These are phyloP conservation scores for Gobiocypris rarus DNA, from an alignment of 2,113 vertebrate genomes.

Conservation along the genomic window DNA sequence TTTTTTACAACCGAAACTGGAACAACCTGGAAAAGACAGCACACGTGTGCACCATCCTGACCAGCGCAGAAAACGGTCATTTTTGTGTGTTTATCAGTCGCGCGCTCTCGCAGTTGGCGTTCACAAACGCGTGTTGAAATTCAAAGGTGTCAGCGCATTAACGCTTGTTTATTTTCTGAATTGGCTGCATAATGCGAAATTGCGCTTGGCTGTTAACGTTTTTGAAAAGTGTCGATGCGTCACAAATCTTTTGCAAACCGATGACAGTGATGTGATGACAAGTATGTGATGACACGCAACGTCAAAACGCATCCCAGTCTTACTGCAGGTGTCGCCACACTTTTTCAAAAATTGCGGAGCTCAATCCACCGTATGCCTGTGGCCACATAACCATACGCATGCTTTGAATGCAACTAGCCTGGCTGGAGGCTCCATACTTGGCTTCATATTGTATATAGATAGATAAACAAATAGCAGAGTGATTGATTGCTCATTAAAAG, in stretches of 20 bases:
- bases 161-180: neutral
- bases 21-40: constrained; percentile 63
- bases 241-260: constrained; percentile 59
- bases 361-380: neutral
- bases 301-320: constrained; percentile 60
- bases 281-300: constrained; percentile 70
- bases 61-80: neutral
- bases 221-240: constrained; percentile 1
- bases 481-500: constrained; percentile 57
- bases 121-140: neutral
- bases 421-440: constrained; percentile 37
- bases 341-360: constrained; percentile 18
- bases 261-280: constrained; percentile 53
- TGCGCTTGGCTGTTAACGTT: neutral
- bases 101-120: neutral
- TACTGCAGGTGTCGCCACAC: constrained; percentile 64
- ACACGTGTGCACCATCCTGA: constrained; percentile 53
- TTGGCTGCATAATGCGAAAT: neutral
- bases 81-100: neutral
- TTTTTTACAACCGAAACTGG: constrained; percentile 47
- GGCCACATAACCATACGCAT: neutral
- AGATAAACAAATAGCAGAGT: constrained; percentile 54
- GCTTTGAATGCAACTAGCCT: constrained; percentile 22
- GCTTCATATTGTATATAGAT: constrained; percentile 46
- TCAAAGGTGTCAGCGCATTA: neutral